These are phyloP conservation scores for Cardiocondyla obscurior DNA, from an alignment of 1,140 invertebrate genomes.

Conservation along the genomic window DNA sequence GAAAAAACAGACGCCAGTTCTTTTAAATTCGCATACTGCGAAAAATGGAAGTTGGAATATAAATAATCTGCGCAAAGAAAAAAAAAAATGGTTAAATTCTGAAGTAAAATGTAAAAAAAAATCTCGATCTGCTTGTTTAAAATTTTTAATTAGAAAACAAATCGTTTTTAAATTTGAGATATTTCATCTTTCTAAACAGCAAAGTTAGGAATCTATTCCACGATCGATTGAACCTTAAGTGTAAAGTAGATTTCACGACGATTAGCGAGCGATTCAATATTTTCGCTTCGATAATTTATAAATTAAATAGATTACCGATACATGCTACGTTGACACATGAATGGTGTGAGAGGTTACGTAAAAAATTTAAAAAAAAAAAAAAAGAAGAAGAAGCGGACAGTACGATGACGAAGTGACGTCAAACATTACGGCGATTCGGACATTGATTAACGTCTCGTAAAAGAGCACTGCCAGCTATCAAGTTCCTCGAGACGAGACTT, in stretches of 20 bases:
- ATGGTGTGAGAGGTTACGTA: neutral
- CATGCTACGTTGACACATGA: no score
- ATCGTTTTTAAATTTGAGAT: neutral
- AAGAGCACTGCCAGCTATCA: constrained; percentile 46
- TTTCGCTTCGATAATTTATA: neutral
- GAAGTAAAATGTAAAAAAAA: neutral
- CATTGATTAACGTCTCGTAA: constrained; percentile 52
- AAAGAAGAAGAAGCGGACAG: neutral
- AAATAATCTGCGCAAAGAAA: constrained; percentile 52
- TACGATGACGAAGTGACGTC: constrained; percentile 26
- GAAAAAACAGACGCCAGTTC: neutral
- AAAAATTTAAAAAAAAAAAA: constrained; percentile 1
- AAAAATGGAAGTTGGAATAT: constrained; percentile 35
- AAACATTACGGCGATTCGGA: constrained; percentile 7
- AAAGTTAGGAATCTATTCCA: constrained; percentile 6
- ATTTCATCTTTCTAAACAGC: neutral
- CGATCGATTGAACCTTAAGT: constrained; percentile 33
- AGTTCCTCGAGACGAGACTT: constrained; percentile 27
- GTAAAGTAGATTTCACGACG: neutral
- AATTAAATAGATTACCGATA: constrained; percentile 5
- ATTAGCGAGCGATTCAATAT: constrained; percentile 41
- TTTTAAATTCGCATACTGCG: neutral
- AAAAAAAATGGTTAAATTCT: constrained; percentile 8
- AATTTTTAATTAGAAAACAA: neutral
- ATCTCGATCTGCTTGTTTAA: neutral